Evolutionary conservation across 2,888 invertebrate species (phyloP), one percentile per base, ranked within the genome.

Genomic region (Eristalis tenax): DNA sequence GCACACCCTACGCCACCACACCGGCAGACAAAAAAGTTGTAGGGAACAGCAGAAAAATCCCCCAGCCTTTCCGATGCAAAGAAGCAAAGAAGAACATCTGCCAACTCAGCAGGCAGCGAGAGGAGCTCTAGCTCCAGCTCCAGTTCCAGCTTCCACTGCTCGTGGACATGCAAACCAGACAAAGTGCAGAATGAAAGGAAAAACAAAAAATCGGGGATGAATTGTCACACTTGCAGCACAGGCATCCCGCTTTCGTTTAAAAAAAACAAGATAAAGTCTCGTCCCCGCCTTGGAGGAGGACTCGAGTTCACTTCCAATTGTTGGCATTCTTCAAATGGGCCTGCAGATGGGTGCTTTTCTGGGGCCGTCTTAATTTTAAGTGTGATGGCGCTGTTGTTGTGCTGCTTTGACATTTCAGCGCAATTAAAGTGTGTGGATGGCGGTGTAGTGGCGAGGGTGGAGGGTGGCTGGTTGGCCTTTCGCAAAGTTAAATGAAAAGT

Each of bases 151-250:
- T 32, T 57, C 59, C 66, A 68, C 68, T 6, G 50, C 35, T 69
- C 15, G 26, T 73, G 78, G 83, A 88, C 84, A 88, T 84, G 88
- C 84, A 84, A 88, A 88, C 88, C 88, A 88, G 84, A 84, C 84
- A 84, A 63, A 71, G 63, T 18, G 59, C 35, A 59, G 50, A 50
- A 66, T 28, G 15, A 35, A 26, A 6, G 15, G 43, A 6, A 28
- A 32, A 75, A 57, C 78, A 71, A 56, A 64, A 23, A 56, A 35
- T 15, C 40, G 22, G 32, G 18, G 56, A n/a, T 87, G 63, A 80
- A 76, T 64, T 83, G 83, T 80, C 83, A 83, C 76, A 82, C 82
- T 76, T 70, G 76, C 82, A 81, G 69, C 83, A 83, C 70, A 75
- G 71, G 78, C 74, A 63, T 40, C 75, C 70, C 59, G 6, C 1